Evolutionary conservation across 1,140 invertebrate genomes (phyloP), one percentile per base, ranked within the genome.

Genomic region (Ostrea denselamellosa): DNA sequence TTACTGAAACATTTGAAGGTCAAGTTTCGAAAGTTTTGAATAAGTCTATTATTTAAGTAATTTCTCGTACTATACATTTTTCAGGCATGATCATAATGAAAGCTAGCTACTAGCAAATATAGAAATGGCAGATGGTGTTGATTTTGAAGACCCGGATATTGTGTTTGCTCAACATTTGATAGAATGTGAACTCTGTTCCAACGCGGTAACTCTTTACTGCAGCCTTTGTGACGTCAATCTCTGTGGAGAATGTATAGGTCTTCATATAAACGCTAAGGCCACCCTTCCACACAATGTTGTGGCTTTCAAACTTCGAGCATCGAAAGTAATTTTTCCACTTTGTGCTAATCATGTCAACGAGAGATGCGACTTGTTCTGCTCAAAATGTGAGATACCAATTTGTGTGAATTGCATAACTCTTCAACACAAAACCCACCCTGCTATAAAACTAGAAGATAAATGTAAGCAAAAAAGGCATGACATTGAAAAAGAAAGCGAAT

Each of bases 371-470:
- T 77, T 77, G 68, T 34, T 77, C 25, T 77, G 68, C 25, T 28
- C 68, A 34, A 77, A 77, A 77, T 77, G 68, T 17, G 12, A 77
- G 2, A 17, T 77, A 28, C 68, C 68, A 28, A 34, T 77, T 77
- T 77, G 68, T 34, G 68, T 77, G 7, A 77, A 25, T 14, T 77
- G 68, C 68, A 77, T 77, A 77, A 77, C 68, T 28, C 68, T 77
- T 77, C 10, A 77, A 17, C 68, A 77, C 28, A 77, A 77, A 77
- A 0, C 68, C 14, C 68, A 77, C 9, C 68, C 68, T 12, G 68
- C 68, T 34, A 77, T 34, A 25, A 77, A 77, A 77, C 68, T 77
- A 14, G 68, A 77, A 77, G 28, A 34, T 77, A 25, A 28, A 77
- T 77, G 68, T 25, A 28, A 77, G 22, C 28, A 28, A 14, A 77